phyloP scores from a whole-genome alignment of 2,113 vertebrate genomes.

The Chrysochloris asiatica region DNA sequence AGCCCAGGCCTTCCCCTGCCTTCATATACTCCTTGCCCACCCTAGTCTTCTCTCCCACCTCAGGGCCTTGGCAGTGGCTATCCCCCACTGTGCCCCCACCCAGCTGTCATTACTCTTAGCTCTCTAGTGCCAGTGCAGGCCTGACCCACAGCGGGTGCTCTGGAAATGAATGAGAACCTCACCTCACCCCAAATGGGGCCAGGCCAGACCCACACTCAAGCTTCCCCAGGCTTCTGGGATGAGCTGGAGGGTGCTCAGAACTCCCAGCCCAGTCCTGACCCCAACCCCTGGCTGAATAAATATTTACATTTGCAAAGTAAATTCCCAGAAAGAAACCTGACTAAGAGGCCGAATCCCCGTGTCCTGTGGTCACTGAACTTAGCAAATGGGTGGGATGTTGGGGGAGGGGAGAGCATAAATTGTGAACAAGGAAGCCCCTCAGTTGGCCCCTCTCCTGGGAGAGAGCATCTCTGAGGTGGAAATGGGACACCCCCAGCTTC shows the following conservation, averaged over 20 bases:
- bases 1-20: neutral
- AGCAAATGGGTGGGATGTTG: neutral
- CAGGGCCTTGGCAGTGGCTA: neutral
- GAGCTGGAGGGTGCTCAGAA: neutral
- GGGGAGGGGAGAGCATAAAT: neutral
- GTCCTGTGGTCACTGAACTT: neutral
- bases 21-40: neutral
- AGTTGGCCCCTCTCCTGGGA: neutral
- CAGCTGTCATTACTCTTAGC: neutral
- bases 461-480: neutral
- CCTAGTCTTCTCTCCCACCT: neutral
- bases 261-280: conserved; percentile 39
- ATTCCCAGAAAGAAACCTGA: conserved; percentile 36
- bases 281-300: conserved; percentile 39
- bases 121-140: neutral
- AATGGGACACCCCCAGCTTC: neutral
- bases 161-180: neutral
- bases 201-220: neutral
- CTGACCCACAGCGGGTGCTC: neutral
- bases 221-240: neutral
- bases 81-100: neutral
- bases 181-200: neutral
- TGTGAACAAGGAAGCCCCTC: neutral
- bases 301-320: conserved; percentile 72
- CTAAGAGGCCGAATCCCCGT: neutral